Conservation (phyloP, 2,113 vertebrate genomes). For the Ceyx cyanopectus region DNA sequence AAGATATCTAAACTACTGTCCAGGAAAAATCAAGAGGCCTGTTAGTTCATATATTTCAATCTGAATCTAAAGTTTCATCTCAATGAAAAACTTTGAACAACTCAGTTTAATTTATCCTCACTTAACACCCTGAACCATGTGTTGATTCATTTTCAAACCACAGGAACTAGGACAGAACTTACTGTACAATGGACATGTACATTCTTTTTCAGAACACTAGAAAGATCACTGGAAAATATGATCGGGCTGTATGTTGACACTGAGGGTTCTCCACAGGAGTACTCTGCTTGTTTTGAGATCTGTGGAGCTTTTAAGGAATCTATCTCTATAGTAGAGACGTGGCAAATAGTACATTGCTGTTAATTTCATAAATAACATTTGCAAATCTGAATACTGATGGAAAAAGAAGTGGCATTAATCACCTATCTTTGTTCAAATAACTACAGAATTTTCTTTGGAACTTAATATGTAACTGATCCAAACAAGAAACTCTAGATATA, state of each 20-base stretch:
- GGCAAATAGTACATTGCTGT: neutral
- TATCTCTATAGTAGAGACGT: neutral
- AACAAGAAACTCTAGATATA: neutral
- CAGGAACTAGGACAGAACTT: neutral
- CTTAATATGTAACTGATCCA: neutral
- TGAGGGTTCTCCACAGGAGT: neutral
- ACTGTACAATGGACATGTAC: neutral
- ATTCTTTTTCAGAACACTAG: neutral
- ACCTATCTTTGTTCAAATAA: neutral
- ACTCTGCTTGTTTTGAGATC: neutral
- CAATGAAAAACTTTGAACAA: neutral
- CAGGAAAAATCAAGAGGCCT: constrained; percentile 13
- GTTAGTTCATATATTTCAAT: neutral
- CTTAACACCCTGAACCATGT: neutral
- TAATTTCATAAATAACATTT: neutral
- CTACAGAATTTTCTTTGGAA: neutral
- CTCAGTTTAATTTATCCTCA: neutral
- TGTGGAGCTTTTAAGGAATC: neutral
- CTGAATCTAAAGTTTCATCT: neutral
- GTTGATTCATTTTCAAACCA: constrained; percentile 21
- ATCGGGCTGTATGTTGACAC: neutral
- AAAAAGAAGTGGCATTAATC: neutral
- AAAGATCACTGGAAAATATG: neutral
- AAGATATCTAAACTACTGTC: neutral
- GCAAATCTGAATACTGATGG: neutral